Percentiles rank a stretch among this genome's conserved stretches.
phyloP scores from a whole-genome alignment of 1,140 invertebrate species.

The Kradibia gibbosae region DNA sequence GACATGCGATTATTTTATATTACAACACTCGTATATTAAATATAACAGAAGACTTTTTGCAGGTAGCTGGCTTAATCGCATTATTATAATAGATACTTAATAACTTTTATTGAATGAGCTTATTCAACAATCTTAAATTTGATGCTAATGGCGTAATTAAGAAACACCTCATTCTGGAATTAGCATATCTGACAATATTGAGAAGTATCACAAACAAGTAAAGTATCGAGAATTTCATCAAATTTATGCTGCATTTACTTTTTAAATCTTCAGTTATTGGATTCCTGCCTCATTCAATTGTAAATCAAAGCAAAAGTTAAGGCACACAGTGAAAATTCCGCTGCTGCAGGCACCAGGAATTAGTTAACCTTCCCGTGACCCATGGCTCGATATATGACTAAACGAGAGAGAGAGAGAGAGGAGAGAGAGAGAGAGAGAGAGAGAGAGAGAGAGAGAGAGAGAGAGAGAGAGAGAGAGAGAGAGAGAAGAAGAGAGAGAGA shows the following conservation, averaged over 20 bases:
- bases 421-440: neutral
- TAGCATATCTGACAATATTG: neutral
- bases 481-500: no score
- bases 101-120: neutral
- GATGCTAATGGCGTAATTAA: neutral
- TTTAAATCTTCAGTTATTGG: neutral
- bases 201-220: neutral
- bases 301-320: neutral
- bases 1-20: neutral
- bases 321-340: neutral
- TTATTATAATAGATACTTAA: neutral
- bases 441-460: neutral
- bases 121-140: neutral
- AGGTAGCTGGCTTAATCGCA: neutral
- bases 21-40: neutral
- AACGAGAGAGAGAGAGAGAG: neutral
- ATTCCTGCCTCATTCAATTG: neutral
- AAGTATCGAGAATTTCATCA: neutral
- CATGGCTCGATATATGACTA: no score
- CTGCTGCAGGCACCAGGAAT: neutral
- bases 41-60: neutral
- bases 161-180: neutral
- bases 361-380: slow-evolving; percentile 8
- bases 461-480: no score
- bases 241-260: slow-evolving; percentile 16